phyloP scores from a whole-genome alignment of 2,113 vertebrate species.

The Barbus barbus region DNA sequence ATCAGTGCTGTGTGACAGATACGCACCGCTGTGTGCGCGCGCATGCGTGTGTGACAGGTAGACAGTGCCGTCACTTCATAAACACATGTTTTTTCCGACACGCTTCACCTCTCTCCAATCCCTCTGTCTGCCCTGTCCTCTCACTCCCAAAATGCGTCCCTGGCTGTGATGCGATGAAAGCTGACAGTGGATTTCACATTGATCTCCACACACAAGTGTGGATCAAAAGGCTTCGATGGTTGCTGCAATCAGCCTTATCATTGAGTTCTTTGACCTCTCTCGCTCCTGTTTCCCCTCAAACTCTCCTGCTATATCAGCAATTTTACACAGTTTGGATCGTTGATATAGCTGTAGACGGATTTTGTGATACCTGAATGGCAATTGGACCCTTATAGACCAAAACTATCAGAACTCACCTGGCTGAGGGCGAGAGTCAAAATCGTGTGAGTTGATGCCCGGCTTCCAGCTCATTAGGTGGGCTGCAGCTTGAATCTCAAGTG shows the following conservation, averaged over 20 bases:
- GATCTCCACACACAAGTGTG: slow-evolving; percentile 36
- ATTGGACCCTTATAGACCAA: background rate
- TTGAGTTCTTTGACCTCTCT: background rate
- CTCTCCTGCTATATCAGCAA: background rate
- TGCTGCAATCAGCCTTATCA: slow-evolving; percentile 31
- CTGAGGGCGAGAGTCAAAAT: background rate
- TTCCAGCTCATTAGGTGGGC: slow-evolving; percentile 24
- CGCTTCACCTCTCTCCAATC: slow-evolving; percentile 25
- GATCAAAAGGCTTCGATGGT: background rate
- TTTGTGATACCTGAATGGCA: background rate
- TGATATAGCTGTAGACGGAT: background rate
- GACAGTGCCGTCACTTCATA: slow-evolving; percentile 35
- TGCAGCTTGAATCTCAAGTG: background rate
- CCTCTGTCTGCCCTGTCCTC: slow-evolving; percentile 20
- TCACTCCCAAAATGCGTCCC: slow-evolving; percentile 26
- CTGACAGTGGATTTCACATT: slow-evolving; percentile 49
- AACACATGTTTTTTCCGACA: slow-evolving; percentile 49
- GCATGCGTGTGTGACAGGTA: slow-evolving; percentile 31
- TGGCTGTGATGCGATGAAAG: slow-evolving; percentile 51
- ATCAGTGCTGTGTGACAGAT: slow-evolving; percentile 43
- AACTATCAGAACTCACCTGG: background rate
- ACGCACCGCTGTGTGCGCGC: slow-evolving; percentile 26
- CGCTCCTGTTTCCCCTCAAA: background rate
- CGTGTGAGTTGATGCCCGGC: background rate
- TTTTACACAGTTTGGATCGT: background rate